Conservation (phyloP, 2,888 invertebrate genomes). For the Megamerina dolium region DNA sequence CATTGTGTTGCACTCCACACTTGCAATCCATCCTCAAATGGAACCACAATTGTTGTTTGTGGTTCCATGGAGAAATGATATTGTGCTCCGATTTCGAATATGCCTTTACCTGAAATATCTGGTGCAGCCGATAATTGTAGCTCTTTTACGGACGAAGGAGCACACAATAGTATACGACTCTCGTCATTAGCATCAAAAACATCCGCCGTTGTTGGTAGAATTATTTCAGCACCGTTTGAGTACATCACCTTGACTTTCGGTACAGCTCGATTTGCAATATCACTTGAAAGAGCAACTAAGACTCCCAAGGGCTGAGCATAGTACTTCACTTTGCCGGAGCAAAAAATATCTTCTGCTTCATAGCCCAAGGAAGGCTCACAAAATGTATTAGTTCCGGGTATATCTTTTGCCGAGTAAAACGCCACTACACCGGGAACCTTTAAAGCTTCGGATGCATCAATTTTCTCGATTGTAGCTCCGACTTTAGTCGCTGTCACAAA, state of each 20-base stretch:
- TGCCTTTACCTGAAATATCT: constrained; percentile 45
- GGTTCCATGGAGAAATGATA: constrained; percentile 72
- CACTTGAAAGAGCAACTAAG: constrained; percentile 59
- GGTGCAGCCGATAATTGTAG: constrained; percentile 13
- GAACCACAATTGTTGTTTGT: constrained; percentile 60
- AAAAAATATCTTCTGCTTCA: constrained; percentile 48
- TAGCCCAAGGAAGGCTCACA: constrained; percentile 41
- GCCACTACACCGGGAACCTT: constrained; percentile 58
- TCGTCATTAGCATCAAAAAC: constrained; percentile 14
- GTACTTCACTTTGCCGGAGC: constrained; percentile 45
- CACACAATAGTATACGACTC: constrained; percentile 19
- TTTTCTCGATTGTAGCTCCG: constrained; percentile 54
- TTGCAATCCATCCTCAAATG: constrained; percentile 64
- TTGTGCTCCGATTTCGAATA: constrained; percentile 55
- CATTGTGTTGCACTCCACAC: constrained; percentile 60
- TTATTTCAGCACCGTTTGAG: constrained; percentile 13
- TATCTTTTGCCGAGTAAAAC: constrained; percentile 59
- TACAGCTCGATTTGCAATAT: constrained; percentile 55
- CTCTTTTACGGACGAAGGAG: constrained; percentile 11
- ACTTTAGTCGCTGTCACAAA: constrained; percentile 58
- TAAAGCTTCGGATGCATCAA: constrained; percentile 58
- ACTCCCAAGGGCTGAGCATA: constrained; percentile 70
- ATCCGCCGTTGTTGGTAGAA: constrained; percentile 23
- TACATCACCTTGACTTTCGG: constrained; percentile 53
- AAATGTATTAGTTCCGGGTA: constrained; percentile 60